Evolutionary conservation across 2,113 vertebrate genomes (phyloP).

Genomic region (Pteruthius melanotis): DNA sequence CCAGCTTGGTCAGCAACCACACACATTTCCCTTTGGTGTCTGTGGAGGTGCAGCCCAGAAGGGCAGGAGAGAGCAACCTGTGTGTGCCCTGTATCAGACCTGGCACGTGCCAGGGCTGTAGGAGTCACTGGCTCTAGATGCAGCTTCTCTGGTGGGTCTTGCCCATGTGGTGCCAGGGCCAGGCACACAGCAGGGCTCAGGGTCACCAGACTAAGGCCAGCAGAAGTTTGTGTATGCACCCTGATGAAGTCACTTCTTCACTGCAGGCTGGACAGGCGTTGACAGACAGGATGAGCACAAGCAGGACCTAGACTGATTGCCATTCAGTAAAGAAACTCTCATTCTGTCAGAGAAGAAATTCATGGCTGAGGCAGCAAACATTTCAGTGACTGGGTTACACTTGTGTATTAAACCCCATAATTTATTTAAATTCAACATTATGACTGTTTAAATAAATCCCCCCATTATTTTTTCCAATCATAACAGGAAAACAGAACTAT

Average conservation of each 20-base stretch:
- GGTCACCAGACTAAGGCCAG: not conserved
- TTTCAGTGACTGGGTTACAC: not conserved
- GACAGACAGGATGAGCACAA: not conserved
- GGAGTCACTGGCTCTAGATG: not conserved
- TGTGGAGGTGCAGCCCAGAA: not conserved
- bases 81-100: not conserved
- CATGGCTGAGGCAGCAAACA: not conserved
- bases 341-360: not conserved
- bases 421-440: not conserved
- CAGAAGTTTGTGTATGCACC: accelerated
- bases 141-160: not conserved
- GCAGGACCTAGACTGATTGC: not conserved
- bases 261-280: not conserved
- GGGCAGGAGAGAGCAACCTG: not conserved
- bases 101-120: accelerated
- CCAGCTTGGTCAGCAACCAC: not conserved
- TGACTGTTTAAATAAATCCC: not conserved
- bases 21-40: not conserved
- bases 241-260: not conserved
- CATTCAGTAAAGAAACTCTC: not conserved
- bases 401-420: not conserved
- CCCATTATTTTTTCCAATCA: not conserved
- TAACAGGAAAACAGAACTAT: not conserved
- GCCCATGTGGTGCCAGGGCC: accelerated
- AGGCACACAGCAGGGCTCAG: not conserved